These are phyloP conservation scores for Myripristis jacobus DNA, from an alignment of 2,797 vertebrate genomes.

Conservation along the genomic window DNA sequence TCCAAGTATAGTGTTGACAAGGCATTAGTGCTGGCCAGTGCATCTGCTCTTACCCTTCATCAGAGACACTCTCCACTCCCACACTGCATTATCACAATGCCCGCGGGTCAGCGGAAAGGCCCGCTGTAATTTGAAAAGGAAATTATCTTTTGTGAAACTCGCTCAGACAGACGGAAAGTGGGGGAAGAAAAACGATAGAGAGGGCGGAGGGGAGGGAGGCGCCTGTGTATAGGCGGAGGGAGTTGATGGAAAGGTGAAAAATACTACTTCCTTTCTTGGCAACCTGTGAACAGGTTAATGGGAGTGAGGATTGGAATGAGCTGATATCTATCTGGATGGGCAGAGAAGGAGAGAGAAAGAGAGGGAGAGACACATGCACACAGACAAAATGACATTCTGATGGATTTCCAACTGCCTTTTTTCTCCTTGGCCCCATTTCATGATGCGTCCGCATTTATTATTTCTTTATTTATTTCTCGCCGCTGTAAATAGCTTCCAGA, in stretches of 20 bases:
- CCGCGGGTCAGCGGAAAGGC: constrained; percentile 79
- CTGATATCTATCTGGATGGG: constrained; percentile 76
- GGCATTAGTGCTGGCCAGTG: constrained; percentile 67
- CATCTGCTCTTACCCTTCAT: constrained; percentile 71
- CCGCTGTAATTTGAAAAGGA: constrained; percentile 85
- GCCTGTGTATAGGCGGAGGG: constrained; percentile 48
- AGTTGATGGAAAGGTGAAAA: constrained; percentile 62
- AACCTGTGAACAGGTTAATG: constrained; percentile 82
- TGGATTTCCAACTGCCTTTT: constrained; percentile 79
- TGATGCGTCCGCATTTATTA: constrained; percentile 61
- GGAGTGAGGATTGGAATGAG: constrained; percentile 73
- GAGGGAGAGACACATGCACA: neutral
- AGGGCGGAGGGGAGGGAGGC: constrained; percentile 1
- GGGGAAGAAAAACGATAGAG: neutral
- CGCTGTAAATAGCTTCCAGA: constrained; percentile 68
- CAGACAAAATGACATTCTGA: constrained; percentile 78
- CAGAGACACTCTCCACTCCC: constrained; percentile 77
- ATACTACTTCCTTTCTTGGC: constrained; percentile 60
- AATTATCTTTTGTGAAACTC: constrained; percentile 85
- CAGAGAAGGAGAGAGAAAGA: constrained; percentile 51
- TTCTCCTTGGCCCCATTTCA: constrained; percentile 77
- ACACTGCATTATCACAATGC: constrained; percentile 80
- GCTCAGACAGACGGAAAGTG: constrained; percentile 70
- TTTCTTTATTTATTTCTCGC: constrained; percentile 59
- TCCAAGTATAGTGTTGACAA: constrained; percentile 64